Evolutionary conservation across 1,140 invertebrate species (phyloP), one percentile per base, ranked within the genome.

Genomic region (Brachionus paranguensis): DNA sequence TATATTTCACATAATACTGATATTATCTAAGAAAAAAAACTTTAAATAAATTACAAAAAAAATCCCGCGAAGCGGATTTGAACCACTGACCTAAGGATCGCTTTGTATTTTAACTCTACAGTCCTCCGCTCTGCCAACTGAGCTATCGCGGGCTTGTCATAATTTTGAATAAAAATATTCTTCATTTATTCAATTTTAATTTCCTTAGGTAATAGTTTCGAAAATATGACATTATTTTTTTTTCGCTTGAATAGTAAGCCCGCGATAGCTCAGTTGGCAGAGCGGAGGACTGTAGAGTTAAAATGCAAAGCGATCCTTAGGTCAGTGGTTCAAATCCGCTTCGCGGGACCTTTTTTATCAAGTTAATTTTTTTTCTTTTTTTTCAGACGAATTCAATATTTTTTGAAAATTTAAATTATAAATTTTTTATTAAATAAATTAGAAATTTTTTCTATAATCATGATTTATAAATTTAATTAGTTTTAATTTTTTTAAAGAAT

Each of bases 71-170:
- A 72, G 33, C 68, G 68, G 68, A 72, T 72, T 72, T 72, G 68
- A 72, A 72, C 68, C 68, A 72, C 33, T 72, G 68, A 72, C 68
- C 68, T 72, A 72, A 72, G 68, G 68, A 72, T 72, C 68, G 68
- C 68, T 72, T 72, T 72, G 37, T 20, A 41, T 43, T 60, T 20
- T 60, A 60, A 41, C 37, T 72, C 68, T 72, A 72, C 68, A 72
- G 68, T 72, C 68, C 68, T 72, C 68, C 68, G 68, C 68, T 72
- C 64, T 68, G 64, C 64, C 64, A 68, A 68, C 64, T 68, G 64
- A 68, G 64, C 64, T 68, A 68, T 68, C 64, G 64, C 68, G 68
- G 68, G 68, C 68, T 72, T 72, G 2, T 68, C 14, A 14, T 33
- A 29, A 68, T 64, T 27, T 29, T 24, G 55, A 64, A 29, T 10